These are phyloP conservation scores for Phaethornis superciliosus DNA, from an alignment of 2,113 vertebrate species.

Conservation along the genomic window DNA sequence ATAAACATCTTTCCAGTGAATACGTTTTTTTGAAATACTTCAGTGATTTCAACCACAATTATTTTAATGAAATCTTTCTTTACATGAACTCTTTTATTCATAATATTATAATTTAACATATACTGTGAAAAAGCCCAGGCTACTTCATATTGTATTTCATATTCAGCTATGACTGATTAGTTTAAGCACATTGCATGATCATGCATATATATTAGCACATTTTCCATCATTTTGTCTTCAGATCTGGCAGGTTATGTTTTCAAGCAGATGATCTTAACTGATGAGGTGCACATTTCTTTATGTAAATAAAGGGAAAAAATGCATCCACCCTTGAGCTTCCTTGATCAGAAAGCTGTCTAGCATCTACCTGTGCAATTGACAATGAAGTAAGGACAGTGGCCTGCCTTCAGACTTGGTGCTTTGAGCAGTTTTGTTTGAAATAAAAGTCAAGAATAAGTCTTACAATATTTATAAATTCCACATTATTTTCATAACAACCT, in stretches of 20 bases:
- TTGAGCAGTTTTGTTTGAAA: not conserved
- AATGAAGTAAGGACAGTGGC: not conserved
- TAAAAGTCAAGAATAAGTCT: not conserved
- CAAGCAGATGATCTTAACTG: constrained; percentile 1
- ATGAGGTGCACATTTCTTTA: not conserved
- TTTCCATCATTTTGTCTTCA: constrained; percentile 36
- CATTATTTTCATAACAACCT: too few species aligned
- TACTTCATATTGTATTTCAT: constrained; percentile 38
- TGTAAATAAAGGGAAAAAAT: not conserved
- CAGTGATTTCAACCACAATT: constrained; percentile 31
- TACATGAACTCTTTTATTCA: constrained; percentile 43
- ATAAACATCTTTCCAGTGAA: not conserved
- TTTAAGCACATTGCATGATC: constrained; percentile 39
- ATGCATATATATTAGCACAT: constrained; percentile 32
- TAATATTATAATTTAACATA: constrained; percentile 9
- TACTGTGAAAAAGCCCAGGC: constrained; percentile 31
- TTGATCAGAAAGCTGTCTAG: not conserved
- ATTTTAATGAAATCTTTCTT: constrained; percentile 53
- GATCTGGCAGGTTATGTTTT: constrained; percentile 15
- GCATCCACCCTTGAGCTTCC: not conserved
- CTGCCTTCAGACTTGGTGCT: not conserved
- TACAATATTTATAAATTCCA: not conserved
- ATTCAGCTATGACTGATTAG: constrained; percentile 42
- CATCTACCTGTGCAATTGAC: not conserved
- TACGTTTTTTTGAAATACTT: not conserved